Evolutionary conservation across 2,888 invertebrate genomes (phyloP).

Genomic region (Eupeodes latifasciatus): DNA sequence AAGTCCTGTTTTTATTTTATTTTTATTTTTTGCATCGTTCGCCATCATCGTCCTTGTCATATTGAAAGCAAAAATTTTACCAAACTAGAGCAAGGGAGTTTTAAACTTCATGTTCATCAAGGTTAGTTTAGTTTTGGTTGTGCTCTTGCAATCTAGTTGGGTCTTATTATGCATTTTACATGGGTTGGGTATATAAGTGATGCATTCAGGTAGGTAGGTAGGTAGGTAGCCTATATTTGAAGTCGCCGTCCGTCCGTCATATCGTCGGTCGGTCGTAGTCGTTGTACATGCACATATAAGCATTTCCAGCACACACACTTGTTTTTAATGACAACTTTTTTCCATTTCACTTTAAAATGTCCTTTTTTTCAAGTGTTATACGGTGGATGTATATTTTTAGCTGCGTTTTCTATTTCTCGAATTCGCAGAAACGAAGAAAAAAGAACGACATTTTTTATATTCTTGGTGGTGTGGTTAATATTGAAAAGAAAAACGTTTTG

Average conservation of each 20-base stretch:
- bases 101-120: slow-evolving; percentile 26
- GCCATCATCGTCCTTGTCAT: neutral
- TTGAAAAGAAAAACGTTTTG: slow-evolving; percentile 39
- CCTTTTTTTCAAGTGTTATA: slow-evolving; percentile 33
- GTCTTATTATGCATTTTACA: neutral
- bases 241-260: neutral
- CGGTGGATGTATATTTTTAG: slow-evolving; percentile 19
- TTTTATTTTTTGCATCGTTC: neutral
- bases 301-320: neutral
- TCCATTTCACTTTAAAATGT: slow-evolving; percentile 34
- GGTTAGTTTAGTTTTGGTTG: slow-evolving; percentile 12
- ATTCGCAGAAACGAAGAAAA: neutral
- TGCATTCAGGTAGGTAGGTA: neutral
- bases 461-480: slow-evolving; percentile 4
- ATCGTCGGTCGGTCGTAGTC: too few species aligned
- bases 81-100: slow-evolving; percentile 25
- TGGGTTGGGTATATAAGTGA: neutral
- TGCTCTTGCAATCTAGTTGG: neutral
- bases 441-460: slow-evolving; percentile 14
- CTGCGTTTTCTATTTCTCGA: slow-evolving; percentile 18
- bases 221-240: neutral
- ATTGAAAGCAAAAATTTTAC: neutral
- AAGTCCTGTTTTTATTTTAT: neutral
- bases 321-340: slow-evolving; percentile 42
- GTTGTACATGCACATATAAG: neutral